These are phyloP conservation scores for Drosophila pruinosa DNA, from an alignment of 1,140 invertebrate species.

Conservation along the genomic window DNA sequence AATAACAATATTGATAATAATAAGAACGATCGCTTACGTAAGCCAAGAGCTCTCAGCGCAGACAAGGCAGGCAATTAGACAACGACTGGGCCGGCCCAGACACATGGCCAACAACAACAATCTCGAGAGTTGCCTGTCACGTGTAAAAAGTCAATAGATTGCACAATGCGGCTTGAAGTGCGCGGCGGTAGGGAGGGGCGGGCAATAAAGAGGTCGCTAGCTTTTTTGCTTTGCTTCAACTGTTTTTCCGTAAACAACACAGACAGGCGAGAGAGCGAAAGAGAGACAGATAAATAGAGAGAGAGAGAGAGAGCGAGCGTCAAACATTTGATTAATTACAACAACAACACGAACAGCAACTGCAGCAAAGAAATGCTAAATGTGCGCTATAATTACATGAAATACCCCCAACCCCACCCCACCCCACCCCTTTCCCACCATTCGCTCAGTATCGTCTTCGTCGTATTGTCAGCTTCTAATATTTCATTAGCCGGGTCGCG, in stretches of 20 bases:
- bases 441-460: conserved; percentile 50
- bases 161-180: conserved; percentile 76
- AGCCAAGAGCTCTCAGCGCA: conserved; percentile 19
- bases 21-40: conserved; percentile 25
- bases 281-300: conserved; percentile 2
- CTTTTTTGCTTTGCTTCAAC: conserved; percentile 65
- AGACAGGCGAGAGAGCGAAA: conserved; percentile 1
- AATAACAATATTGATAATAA: background rate
- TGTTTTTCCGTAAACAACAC: conserved; percentile 71
- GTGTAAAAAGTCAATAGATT: conserved; percentile 80
- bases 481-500: conserved; percentile 74
- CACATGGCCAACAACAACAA: conserved; percentile 47
- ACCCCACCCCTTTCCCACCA: background rate
- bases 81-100: conserved; percentile 52
- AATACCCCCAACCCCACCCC: background rate
- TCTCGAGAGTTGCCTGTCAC: conserved; percentile 70
- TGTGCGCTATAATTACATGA: conserved; percentile 70
- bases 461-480: conserved; percentile 71
- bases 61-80: conserved; percentile 23
- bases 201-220: conserved; percentile 68
- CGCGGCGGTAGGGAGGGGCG: conserved; percentile 1
- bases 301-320: conserved; percentile 15
- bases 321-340: conserved; percentile 47
- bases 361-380: conserved; percentile 18
- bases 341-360: conserved; percentile 21